These are phyloP conservation scores for Plectrocnemia conspersa DNA, from an alignment of 1,140 invertebrate genomes.

Conservation along the genomic window DNA sequence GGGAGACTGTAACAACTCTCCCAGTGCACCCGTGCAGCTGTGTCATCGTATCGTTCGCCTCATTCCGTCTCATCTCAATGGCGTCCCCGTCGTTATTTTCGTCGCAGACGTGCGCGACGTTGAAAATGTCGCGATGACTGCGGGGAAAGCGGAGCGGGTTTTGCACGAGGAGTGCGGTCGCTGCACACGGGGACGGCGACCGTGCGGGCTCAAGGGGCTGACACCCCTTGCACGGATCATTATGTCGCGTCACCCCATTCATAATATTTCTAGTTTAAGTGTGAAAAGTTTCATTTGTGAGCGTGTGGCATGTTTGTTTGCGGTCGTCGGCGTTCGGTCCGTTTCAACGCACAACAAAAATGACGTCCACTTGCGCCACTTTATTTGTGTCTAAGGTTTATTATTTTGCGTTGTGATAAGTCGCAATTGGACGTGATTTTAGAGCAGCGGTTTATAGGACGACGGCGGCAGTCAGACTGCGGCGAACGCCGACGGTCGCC, in stretches of 20 bases:
- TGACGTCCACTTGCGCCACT: too few species aligned
- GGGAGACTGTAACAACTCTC: conserved; percentile 24
- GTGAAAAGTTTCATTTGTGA: conserved; percentile 22
- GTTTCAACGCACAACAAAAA: too few species aligned
- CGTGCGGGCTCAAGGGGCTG: conserved; percentile 31
- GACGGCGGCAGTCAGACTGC: not conserved
- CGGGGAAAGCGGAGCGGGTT: conserved; percentile 2
- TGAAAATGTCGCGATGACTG: conserved; percentile 1
- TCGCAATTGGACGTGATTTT: not conserved
- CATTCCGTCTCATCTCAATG: not conserved
- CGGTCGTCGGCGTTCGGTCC: too few species aligned
- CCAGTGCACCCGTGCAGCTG: conserved; percentile 1
- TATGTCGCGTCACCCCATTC: not conserved
- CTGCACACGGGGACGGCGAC: conserved; percentile 12
- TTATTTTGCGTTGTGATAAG: not conserved
- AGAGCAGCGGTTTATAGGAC: not conserved
- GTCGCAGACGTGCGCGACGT: not conserved
- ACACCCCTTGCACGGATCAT: conserved; percentile 23
- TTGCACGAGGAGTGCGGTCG: conserved; percentile 13
- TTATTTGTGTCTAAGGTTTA: too few species aligned
- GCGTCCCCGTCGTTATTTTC: not conserved
- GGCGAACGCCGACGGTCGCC: not conserved
- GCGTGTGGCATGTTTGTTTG: conserved; percentile 16
- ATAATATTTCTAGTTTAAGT: conserved; percentile 18
- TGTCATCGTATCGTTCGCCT: not conserved